Evolutionary conservation across 1,140 invertebrate genomes (phyloP).

Genomic region (Rhyzopertha dominica): DNA sequence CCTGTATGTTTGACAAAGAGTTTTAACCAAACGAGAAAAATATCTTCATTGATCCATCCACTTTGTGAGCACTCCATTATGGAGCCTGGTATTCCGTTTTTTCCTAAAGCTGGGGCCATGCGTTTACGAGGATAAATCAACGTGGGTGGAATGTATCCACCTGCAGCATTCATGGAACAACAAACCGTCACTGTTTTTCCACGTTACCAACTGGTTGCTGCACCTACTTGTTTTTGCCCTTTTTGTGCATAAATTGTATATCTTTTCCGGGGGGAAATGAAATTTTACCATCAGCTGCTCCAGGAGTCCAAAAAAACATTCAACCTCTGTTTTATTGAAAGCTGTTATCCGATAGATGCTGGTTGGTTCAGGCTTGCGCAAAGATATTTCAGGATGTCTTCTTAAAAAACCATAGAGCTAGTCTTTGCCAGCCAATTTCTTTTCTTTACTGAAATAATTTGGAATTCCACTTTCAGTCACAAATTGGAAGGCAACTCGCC

Average conservation of each 20-base stretch:
- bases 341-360: constrained; percentile 26
- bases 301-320: constrained; percentile 30
- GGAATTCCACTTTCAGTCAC: too few species aligned
- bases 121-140: constrained; percentile 7
- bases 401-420: too few species aligned
- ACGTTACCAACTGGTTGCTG: constrained; percentile 4
- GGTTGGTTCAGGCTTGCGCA: constrained; percentile 29
- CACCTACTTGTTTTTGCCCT: not conserved
- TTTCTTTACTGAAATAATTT: too few species aligned
- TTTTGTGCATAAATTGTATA: not conserved
- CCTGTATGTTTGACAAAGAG: constrained; percentile 33
- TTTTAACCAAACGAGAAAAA: constrained; percentile 38
- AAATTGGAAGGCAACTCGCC: too few species aligned
- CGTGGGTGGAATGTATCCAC: not conserved
- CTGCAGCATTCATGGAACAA: constrained; percentile 26
- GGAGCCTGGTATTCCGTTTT: constrained; percentile 25
- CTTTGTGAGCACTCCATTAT: constrained; percentile 26
- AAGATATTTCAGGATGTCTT: too few species aligned
- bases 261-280: not conserved
- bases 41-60: constrained; percentile 35
- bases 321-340: constrained; percentile 29
- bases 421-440: too few species aligned
- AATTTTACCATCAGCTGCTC: constrained; percentile 32
- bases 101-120: constrained; percentile 17
- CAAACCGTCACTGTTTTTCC: constrained; percentile 4